Conservation (phyloP, 1,140 invertebrate genomes). For the Spodoptera frugiperda region DNA sequence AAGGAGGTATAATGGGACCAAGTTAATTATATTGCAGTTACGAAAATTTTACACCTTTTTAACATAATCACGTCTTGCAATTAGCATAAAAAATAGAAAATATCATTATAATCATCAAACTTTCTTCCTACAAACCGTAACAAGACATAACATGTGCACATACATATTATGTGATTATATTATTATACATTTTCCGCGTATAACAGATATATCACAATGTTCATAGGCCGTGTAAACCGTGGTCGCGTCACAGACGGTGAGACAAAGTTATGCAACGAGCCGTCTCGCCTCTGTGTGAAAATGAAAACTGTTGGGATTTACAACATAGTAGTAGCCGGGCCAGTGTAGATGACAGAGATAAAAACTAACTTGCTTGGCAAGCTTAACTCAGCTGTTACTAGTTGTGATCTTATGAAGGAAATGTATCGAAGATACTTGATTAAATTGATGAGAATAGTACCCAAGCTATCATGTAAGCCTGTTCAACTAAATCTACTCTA, state of each 20-base stretch:
- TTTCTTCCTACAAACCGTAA: conserved; percentile 8
- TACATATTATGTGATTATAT: conserved; percentile 1
- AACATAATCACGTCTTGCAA: neutral
- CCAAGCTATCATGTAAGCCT: too few species aligned
- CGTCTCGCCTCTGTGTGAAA: conserved; percentile 12
- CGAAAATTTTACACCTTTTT: neutral
- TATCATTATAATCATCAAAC: neutral
- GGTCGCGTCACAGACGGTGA: conserved; percentile 16
- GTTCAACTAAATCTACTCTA: too few species aligned
- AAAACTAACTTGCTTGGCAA: conserved; percentile 17
- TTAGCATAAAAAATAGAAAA: conserved; percentile 1
- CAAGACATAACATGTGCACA: conserved; percentile 4
- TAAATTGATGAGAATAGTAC: too few species aligned
- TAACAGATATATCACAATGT: conserved; percentile 11
- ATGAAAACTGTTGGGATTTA: conserved; percentile 34
- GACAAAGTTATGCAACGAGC: conserved; percentile 20
- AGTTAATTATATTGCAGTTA: too few species aligned
- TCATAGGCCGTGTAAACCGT: conserved; percentile 16
- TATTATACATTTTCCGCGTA: conserved; percentile 10
- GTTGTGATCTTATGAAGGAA: too few species aligned
- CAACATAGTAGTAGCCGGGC: conserved; percentile 14
- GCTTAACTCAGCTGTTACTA: conserved; percentile 1
- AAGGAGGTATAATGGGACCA: neutral
- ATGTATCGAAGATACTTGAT: too few species aligned
- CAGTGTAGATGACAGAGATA: conserved; percentile 22